Evolutionary conservation across 2,888 invertebrate species (phyloP).

Genomic region (Drosophila neonasuta): DNA sequence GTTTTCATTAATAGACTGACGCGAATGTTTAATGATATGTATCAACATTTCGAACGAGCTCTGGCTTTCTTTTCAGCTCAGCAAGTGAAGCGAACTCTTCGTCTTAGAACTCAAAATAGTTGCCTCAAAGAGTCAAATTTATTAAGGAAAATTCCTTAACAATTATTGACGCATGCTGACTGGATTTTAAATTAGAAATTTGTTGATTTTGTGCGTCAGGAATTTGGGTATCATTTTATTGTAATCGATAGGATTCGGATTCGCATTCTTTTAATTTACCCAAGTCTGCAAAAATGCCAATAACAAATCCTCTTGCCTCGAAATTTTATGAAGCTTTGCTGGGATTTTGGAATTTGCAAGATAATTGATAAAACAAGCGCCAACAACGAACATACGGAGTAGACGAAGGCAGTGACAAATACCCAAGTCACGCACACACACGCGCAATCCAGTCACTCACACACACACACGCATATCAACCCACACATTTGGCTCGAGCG

Average conservation of each 20-base stretch:
- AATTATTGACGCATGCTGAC: neutral
- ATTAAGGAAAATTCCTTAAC: neutral
- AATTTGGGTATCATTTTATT: constrained; percentile 10
- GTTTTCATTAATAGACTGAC: constrained; percentile 43
- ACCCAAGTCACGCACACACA: constrained; percentile 32
- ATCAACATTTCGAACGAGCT: constrained; percentile 6
- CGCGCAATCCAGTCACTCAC: neutral
- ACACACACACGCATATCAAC: neutral
- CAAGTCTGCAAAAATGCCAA: constrained; percentile 46
- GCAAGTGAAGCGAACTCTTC: constrained; percentile 12
- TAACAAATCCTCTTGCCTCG: constrained; percentile 30
- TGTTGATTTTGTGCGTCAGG: constrained; percentile 13
- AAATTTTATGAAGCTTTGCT: constrained; percentile 40
- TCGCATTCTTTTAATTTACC: constrained; percentile 18
- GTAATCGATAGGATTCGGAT: constrained; percentile 13
- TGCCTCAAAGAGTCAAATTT: neutral
- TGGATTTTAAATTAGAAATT: constrained; percentile 28
- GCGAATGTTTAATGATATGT: constrained; percentile 3
- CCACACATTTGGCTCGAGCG: constrained; percentile 21
- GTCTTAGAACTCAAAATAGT: neutral
- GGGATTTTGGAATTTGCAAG: constrained; percentile 44
- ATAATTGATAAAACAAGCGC: constrained; percentile 66
- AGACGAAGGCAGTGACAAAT: constrained; percentile 33
- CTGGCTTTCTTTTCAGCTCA: neutral
- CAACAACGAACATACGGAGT: constrained; percentile 8